Percentiles rank a stretch among this genome's conserved stretches.
These are phyloP conservation scores for Sialis fuliginosa DNA, from an alignment of 2,888 invertebrate species.

Conservation along the genomic window DNA sequence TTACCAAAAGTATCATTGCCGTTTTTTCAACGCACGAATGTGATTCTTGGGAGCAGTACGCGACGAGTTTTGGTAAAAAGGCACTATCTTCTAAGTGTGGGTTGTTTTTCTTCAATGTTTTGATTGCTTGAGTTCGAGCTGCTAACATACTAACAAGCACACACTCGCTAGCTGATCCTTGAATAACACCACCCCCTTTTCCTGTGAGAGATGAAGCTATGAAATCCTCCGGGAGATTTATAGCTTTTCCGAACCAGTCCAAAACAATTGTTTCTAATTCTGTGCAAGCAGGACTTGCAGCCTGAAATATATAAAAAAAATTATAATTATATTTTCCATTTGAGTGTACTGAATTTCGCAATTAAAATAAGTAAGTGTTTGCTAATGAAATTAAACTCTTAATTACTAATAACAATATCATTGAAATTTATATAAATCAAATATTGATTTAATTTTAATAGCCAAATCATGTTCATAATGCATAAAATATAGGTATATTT, in stretches of 20 bases:
- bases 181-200: slow-evolving; percentile 62
- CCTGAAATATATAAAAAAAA: slow-evolving; percentile 28
- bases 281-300: slow-evolving; percentile 72
- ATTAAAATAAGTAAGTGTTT: no score
- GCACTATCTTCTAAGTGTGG: slow-evolving; percentile 42
- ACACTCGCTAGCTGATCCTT: slow-evolving; percentile 72
- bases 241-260: slow-evolving; percentile 65
- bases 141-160: slow-evolving; percentile 61
- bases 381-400: no score
- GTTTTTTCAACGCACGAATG: slow-evolving; percentile 67
- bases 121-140: slow-evolving; percentile 53
- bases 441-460: no score
- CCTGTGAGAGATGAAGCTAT: slow-evolving; percentile 30
- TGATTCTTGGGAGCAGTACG: slow-evolving; percentile 53
- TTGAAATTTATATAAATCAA: no score
- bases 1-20: slow-evolving; percentile 58
- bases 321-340: neutral
- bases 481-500: no score
- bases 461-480: no score
- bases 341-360: no score
- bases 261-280: slow-evolving; percentile 68
- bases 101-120: slow-evolving; percentile 37
- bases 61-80: slow-evolving; percentile 58
- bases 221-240: slow-evolving; percentile 57
- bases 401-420: no score